phyloP scores from a whole-genome alignment of 1,140 invertebrate genomes.

The Anastatus disparis region DNA sequence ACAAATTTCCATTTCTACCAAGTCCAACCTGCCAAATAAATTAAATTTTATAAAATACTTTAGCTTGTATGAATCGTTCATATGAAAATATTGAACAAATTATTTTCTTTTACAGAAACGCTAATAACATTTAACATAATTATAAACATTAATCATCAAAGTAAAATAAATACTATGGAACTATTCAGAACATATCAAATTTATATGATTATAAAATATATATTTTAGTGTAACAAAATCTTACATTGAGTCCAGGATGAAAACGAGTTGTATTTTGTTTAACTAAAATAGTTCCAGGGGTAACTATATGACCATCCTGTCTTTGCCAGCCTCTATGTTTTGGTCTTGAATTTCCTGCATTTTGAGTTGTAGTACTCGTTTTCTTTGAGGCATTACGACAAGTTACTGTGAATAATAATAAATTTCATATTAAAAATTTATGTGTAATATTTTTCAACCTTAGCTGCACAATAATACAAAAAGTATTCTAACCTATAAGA shows the following conservation, averaged over 20 bases:
- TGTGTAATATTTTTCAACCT: no score
- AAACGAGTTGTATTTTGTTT: conserved; percentile 77
- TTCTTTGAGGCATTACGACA: conserved; percentile 78
- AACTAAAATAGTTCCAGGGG: conserved; percentile 74
- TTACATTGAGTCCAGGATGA: conserved; percentile 85
- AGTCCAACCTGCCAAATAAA: conserved; percentile 76
- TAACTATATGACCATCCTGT: conserved; percentile 74
- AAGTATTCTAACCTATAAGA: conserved; percentile 18
- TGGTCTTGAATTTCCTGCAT: conserved; percentile 71
- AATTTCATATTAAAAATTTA: not conserved
- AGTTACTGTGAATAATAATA: conserved; percentile 42
- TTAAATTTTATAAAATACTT: not conserved
- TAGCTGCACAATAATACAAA: no score
- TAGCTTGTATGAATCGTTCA: no score
- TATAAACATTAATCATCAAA: no score
- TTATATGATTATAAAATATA: no score
- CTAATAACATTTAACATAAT: no score
- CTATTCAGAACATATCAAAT: no score
- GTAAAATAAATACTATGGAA: no score
- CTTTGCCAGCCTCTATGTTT: conserved; percentile 79
- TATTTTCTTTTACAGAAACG: no score
- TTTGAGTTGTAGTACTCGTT: conserved; percentile 74
- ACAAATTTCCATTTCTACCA: conserved; percentile 79
- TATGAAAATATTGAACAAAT: no score
- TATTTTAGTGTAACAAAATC: conserved; percentile 29